Base-by-base conservation (phyloP, 2,888 invertebrate genomes). In the Rotaria sp. region DNA sequence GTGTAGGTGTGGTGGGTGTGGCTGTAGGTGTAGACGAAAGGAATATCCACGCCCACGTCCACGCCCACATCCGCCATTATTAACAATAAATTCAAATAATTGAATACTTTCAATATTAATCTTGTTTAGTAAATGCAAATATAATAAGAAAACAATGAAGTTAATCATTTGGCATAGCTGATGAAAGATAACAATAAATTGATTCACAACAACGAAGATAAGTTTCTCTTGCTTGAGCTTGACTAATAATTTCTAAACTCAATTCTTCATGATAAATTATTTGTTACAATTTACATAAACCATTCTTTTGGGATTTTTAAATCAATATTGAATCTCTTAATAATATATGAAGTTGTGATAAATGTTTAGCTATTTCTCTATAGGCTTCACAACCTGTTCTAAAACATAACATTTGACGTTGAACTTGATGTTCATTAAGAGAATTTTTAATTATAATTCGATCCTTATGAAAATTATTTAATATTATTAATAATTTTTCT, bases 121-220 rank as follows among this genome's bases (percentile, higher is more conserved):
- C 41, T 80, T 80, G 41, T 45, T 26, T 80, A 45, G 45, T 41
- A 1, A 80, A 45, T 80, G 80, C 26, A 80, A 80, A 80, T 45
- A 80, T 45, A n/a, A n/a, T 80, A 15, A 80, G n/a, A 41, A 80
- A 41, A 45, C 24, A 80, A 45, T 45, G 26, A 26, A 80, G 26
- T 15, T 80, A 4, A 45, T 41, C 15, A 7, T 45, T 45, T 11
- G 45, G n/a, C 80, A 80, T 80, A 3, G 2, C n/a, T 45, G 80
- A 41, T n/a, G 45, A 45, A 26, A 80, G 11, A 80, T 80, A 80
- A n/a, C 26, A 45, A 45, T 80, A 80, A 41, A 80, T 45, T 80
- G 41, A 45, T 80, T 80, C 45, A 45, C 45, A 80, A 80, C 80
- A 80, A 13, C 80, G 41, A 45, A 80, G 45, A 80, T 80, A 80